A percentile compares a stretch with the other conserved stretches of the same genome.
phyloP scores from a whole-genome alignment of 2,113 vertebrate species.

The Rhineura floridana region DNA sequence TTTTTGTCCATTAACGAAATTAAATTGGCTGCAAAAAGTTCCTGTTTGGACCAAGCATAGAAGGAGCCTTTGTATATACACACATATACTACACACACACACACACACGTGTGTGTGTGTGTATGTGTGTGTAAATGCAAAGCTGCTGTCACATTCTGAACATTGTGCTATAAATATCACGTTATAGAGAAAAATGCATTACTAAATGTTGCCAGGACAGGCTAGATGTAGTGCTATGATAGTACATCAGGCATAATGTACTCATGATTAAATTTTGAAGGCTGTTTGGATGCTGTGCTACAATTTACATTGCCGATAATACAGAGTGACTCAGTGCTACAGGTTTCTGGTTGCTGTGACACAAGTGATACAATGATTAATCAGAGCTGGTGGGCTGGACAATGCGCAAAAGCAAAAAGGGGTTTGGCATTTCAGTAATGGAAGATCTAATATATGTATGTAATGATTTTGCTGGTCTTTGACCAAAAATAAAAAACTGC shows the following conservation, averaged over 20 bases:
- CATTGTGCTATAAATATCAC: neutral
- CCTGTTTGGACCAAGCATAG: conserved; percentile 11
- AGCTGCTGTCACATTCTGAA: conserved; percentile 1
- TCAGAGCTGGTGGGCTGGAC: neutral
- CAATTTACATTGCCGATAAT: neutral
- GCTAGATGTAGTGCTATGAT: neutral
- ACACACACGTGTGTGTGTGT: no score
- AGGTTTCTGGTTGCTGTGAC: neutral
- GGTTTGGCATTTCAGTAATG: neutral
- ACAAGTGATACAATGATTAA: neutral
- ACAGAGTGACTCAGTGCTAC: neutral
- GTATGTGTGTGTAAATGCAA: conserved; percentile 12
- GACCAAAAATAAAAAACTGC: no score
- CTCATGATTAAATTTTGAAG: neutral
- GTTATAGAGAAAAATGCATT: neutral
- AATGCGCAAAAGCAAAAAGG: neutral
- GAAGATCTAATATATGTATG: neutral
- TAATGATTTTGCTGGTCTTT: no score
- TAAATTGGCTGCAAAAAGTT: conserved; percentile 54
- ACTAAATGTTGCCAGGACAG: neutral
- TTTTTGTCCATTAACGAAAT: conserved; percentile 73
- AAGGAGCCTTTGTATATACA: neutral
- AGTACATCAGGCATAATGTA: neutral
- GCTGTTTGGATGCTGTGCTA: neutral
- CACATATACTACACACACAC: no score